Evolutionary conservation across 2,888 invertebrate genomes (phyloP), one percentile per base, ranked within the genome.

Genomic region (Tromatobia lineatoria): DNA sequence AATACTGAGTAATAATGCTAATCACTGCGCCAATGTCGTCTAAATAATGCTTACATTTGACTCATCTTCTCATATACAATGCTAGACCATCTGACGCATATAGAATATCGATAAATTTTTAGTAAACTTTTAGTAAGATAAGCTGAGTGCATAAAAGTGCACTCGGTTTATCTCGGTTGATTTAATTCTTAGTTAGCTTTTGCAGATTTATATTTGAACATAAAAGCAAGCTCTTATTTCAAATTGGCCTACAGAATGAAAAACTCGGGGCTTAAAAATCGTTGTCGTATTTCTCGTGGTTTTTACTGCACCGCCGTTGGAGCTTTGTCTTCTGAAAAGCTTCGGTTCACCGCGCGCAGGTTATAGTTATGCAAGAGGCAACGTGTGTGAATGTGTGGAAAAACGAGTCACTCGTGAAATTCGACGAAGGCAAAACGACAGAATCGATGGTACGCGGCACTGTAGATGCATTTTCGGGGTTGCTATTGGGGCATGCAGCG

Each of bases 381-480:
- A 25, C 13, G 23, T 15, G 13, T 13, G 42, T 67, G 42, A 15
- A 47, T 45, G 45, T 15, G 61, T 23, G 11, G 38, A 67, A 57
- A 47, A 73, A 45, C 20, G 20, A 52, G 38, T 38, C 42, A 70
- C 73, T 45, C 59, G 73, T 73, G 59, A 45, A 73, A 45, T 42
- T 18, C 25, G 29, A 42, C 45, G 45, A 73, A 38, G 11, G 70
- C 11, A n/a, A 59, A 73, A 59, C 25, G 59, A 11, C 29, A 4
- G 25, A 34, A 7, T 29, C 29, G 8, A 42, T 38, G 15, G 29
- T 13, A 18, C 57, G 18, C 54, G 45, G 13, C 15, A 54, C 45
- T 29, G 34, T 47, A 34, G 18, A 77, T 18, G 77, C 47, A 69
- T 69, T 77, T 77, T 69, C 59, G 45, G 20, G 13, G 52, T 38